Conservation (phyloP, 2,113 vertebrate genomes). For the Dermatemys mawii region DNA sequence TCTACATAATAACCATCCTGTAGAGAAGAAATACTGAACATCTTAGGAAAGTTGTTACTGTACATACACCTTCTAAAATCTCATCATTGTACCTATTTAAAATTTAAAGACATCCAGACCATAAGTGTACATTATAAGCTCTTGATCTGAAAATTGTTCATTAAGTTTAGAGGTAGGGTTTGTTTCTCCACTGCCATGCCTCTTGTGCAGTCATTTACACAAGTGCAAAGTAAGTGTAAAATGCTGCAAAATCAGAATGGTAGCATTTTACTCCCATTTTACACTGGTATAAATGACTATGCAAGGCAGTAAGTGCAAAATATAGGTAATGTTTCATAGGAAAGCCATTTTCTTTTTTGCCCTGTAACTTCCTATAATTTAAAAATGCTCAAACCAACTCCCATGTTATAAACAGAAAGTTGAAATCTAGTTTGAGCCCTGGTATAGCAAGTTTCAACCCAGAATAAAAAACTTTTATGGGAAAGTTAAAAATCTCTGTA, state of each 20-base stretch:
- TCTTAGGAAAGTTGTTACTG: background rate
- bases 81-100: background rate
- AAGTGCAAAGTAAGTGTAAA: background rate
- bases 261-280: background rate
- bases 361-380: background rate
- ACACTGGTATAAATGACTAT: fast-evolving
- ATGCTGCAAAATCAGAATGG: fast-evolving
- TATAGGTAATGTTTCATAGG: background rate
- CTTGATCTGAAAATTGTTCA: background rate
- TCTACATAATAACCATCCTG: background rate
- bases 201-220: fast-evolving
- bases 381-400: background rate
- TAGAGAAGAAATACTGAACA: background rate
- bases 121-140: background rate
- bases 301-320: background rate
- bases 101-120: background rate
- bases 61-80: background rate
- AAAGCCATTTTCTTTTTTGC: background rate
- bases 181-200: fast-evolving
- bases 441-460: conserved; percentile 4
- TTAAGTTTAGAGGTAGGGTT: fast-evolving
- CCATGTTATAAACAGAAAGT: background rate
- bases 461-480: conserved; percentile 26
- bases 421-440: background rate
- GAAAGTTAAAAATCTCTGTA: conserved; percentile 8